Evolutionary conservation across 2,888 invertebrate genomes (phyloP).

Genomic region (Ennomos erosarius): DNA sequence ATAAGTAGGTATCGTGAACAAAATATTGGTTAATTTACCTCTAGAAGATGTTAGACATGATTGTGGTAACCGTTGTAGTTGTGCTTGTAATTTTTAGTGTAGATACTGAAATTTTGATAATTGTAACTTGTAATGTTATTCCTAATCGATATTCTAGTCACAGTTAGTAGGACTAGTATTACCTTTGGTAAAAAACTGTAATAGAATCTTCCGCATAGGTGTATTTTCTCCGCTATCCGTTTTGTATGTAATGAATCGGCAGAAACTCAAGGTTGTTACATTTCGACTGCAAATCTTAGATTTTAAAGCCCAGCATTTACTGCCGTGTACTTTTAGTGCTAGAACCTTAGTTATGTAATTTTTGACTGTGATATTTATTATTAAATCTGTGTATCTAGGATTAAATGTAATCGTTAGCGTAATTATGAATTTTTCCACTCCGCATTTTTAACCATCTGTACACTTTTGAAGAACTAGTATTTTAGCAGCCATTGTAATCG

Average conservation of each 20-base stretch:
- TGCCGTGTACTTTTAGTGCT: conserved; percentile 75
- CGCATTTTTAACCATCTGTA: conserved; percentile 40
- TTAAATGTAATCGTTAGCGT: conserved; percentile 68
- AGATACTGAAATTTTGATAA: conserved; percentile 65
- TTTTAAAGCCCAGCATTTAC: conserved; percentile 69
- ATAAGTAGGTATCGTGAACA: conserved; percentile 30
- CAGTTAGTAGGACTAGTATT: conserved; percentile 77
- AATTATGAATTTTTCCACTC: conserved; percentile 43
- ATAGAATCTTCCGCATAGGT: conserved; percentile 36
- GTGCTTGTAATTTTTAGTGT: conserved; percentile 60
- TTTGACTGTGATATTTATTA: conserved; percentile 85
- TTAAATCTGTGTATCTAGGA: conserved; percentile 81
- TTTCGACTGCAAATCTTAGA: conserved; percentile 56
- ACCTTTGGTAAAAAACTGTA: conserved; percentile 43
- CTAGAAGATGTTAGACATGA: conserved; percentile 36
- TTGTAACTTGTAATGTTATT: conserved; percentile 74
- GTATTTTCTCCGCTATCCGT: conserved; percentile 32
- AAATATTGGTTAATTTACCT: conserved; percentile 20
- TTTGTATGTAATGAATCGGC: conserved; percentile 36
- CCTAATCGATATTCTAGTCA: conserved; percentile 82
- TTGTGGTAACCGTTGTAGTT: conserved; percentile 49
- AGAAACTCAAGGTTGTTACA: conserved; percentile 59
- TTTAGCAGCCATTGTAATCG: conserved; percentile 54
- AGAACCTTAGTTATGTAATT: conserved; percentile 78
- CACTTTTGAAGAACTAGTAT: conserved; percentile 48